A percentile compares a stretch with the other conserved stretches of the same genome.
phyloP scores from a whole-genome alignment of 2,888 invertebrate genomes.

The Acanthosepion lycidas region DNA sequence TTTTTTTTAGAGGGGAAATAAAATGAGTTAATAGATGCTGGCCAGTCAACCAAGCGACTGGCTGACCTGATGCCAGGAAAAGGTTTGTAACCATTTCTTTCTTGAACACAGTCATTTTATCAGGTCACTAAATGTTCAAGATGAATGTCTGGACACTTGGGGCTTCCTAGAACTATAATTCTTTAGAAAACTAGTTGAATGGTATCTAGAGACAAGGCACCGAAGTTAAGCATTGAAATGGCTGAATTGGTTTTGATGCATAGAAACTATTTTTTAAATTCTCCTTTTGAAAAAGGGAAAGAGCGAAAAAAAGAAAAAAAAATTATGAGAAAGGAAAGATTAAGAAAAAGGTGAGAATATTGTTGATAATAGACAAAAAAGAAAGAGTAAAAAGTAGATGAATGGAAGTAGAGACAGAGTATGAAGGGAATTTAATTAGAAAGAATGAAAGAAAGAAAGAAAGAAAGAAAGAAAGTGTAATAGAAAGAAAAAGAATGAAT shows the following conservation, averaged over 20 bases:
- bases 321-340: neutral
- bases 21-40: no score
- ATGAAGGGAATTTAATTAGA: neutral
- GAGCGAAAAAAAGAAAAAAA: neutral
- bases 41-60: no score
- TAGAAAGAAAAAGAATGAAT: no score
- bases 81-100: no score
- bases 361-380: neutral
- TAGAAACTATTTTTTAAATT: no score
- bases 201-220: neutral
- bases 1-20: no score
- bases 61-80: no score
- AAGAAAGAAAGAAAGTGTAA: neutral
- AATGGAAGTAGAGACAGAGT: neutral
- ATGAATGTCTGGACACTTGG: no score
- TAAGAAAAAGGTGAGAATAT: neutral
- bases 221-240: neutral
- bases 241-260: neutral
- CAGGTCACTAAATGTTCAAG: no score
- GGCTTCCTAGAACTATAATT: no score
- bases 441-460: neutral
- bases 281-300: neutral
- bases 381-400: neutral
- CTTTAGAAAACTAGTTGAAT: no score
- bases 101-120: no score